Percentiles rank a stretch among this genome's conserved stretches.
These are phyloP conservation scores for Numenius phaeopus DNA, from an alignment of 2,797 vertebrate genomes.

Conservation along the genomic window DNA sequence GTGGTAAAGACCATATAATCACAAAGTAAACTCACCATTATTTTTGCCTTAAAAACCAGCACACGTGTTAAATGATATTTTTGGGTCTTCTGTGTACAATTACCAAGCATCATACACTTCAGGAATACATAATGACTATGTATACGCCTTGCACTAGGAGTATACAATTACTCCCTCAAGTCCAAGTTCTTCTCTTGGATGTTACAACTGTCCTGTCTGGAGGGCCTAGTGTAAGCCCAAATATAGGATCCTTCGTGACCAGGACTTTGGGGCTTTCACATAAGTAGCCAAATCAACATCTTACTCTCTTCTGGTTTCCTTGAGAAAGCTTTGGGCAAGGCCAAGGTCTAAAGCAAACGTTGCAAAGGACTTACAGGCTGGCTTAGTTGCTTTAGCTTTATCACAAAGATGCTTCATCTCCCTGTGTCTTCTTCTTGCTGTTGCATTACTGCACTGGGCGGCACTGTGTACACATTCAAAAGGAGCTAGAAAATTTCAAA, in stretches of 20 bases:
- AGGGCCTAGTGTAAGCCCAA: constrained; percentile 31
- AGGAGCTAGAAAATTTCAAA: not conserved
- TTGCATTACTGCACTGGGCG: rapidly evolving
- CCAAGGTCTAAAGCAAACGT: not conserved
- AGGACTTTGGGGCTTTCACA: not conserved
- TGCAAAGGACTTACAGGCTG: not conserved
- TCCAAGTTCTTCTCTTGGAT: constrained; percentile 53
- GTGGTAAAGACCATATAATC: constrained; percentile 77
- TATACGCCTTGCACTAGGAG: constrained; percentile 53
- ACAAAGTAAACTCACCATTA: constrained; percentile 79
- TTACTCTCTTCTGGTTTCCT: not conserved
- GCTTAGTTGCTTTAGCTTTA: not conserved
- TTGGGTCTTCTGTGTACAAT: constrained; percentile 72
- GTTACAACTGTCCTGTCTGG: not conserved
- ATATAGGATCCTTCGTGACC: not conserved
- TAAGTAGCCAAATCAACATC: not conserved
- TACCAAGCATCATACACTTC: constrained; percentile 62
- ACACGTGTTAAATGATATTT: constrained; percentile 82
- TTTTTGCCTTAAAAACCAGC: constrained; percentile 80
- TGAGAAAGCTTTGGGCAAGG: not conserved
- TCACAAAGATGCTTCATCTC: not conserved
- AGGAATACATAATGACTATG: constrained; percentile 68
- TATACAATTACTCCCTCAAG: constrained; percentile 70
- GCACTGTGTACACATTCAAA: not conserved
- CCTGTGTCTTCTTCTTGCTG: not conserved